Evolutionary conservation across 1,140 invertebrate genomes (phyloP), one percentile per base, ranked within the genome.

Genomic region (Formica exsecta): DNA sequence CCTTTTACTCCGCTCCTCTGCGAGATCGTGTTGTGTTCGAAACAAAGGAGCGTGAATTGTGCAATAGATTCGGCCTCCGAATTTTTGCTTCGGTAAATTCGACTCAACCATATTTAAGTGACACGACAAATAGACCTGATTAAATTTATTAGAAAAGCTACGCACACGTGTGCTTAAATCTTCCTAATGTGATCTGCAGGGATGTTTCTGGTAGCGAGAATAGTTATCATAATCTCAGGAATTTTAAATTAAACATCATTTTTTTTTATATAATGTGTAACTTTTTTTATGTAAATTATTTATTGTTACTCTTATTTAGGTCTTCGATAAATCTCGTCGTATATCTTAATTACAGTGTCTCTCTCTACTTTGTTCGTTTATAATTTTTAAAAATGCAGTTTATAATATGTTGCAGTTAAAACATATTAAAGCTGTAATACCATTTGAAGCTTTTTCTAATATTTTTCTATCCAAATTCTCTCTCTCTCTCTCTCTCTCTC

Each of bases 71-170:
- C 32, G 64, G 19, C 16, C 25, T 32, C 11, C 6, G 16, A 9
- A 68, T 38, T 54, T 59, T 81, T 32, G 38, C 51, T n/a, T 71
- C 48, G 25, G 1, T 22, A 36, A 73, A 73, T 73, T 73, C 22
- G 16, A 1, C 19, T 16, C 32, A 13, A 13, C 1, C 25, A 5
- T 16, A 25, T 62, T 32, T 36, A 13, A 62, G 5, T n/a, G 13
- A 5, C 11, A 62, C 32, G 13, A 29, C 16, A 51, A 11, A 13
- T 57, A 22, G 13, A 74, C 44, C 9, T 19, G 44, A 71, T n/a
- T 29, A 29, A 61, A 61, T 41, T 75, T 61, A 61, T 32, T 64
- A 6, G 8, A 3, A 44, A 64, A 57, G 2, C 54, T 76, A 19
- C 2, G 11, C 11, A 64, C 6, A 25, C 0, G 48, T 2, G 48